Conservation (phyloP, 2,888 invertebrate species). For the Andrena bucephala region DNA sequence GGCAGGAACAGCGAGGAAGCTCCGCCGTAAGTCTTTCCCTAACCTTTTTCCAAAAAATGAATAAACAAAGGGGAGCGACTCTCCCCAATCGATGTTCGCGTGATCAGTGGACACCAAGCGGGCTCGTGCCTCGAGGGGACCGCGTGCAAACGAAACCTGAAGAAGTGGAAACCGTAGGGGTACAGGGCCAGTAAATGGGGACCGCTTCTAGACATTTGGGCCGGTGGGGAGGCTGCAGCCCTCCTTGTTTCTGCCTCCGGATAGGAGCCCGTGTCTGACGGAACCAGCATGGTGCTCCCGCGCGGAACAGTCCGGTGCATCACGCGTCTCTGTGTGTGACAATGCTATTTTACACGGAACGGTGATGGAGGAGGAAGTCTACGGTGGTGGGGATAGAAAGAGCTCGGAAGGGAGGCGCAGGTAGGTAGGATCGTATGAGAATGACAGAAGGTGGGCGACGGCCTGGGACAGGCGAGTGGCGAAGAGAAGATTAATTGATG, state of each 20-base stretch:
- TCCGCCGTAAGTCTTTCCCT: slow-evolving; percentile 14
- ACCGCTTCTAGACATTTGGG: slow-evolving; percentile 30
- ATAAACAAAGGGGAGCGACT: neutral
- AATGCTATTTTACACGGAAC: slow-evolving; percentile 42
- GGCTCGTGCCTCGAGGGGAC: neutral
- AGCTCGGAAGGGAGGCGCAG: slow-evolving; percentile 2
- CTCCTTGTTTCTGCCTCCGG: slow-evolving; percentile 42
- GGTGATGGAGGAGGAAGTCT: slow-evolving; percentile 15
- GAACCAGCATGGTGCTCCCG: slow-evolving; percentile 35
- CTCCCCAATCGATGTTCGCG: neutral
- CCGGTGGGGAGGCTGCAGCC: slow-evolving; percentile 23
- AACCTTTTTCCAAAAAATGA: neutral
- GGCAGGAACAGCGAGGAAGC: slow-evolving; percentile 42
- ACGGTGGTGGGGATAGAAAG: neutral
- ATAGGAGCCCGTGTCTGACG: slow-evolving; percentile 32
- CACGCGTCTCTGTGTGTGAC: slow-evolving; percentile 5
- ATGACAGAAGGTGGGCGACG: slow-evolving; percentile 7
- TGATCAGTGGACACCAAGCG: neutral
- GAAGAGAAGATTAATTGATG: neutral
- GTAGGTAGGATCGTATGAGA: too few relatives aligned
- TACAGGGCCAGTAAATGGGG: neutral
- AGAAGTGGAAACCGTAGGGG: neutral
- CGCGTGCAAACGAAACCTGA: neutral
- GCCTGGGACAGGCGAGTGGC: neutral
- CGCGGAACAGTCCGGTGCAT: slow-evolving; percentile 15